Evolutionary conservation across 2,797 vertebrate genomes (phyloP).

Genomic region (Macropodus opercularis): DNA sequence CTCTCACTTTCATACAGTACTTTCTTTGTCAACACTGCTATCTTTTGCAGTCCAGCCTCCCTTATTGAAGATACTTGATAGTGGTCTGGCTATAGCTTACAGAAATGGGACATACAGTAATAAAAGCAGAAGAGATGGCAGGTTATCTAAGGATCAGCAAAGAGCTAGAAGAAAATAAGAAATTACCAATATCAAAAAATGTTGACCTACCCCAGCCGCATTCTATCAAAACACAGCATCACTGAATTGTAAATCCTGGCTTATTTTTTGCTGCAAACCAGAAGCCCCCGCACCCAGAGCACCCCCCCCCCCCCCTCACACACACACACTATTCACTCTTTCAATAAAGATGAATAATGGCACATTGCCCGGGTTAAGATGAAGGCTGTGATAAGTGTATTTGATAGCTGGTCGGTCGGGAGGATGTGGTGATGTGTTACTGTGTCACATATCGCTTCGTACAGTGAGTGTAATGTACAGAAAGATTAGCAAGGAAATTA

Average conservation of each 20-base stretch:
- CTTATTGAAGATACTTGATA: slow-evolving; percentile 60
- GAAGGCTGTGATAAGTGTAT: slow-evolving; percentile 23
- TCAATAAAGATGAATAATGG: slow-evolving; percentile 42
- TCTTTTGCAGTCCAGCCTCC: slow-evolving; percentile 49
- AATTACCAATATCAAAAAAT: slow-evolving; percentile 56
- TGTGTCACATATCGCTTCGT: slow-evolving; percentile 10
- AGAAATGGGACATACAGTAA: slow-evolving; percentile 55
- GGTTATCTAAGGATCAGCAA: slow-evolving; percentile 62
- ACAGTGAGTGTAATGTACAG: slow-evolving; percentile 4
- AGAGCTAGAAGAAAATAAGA: slow-evolving; percentile 51
- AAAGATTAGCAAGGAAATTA: slow-evolving; percentile 22
- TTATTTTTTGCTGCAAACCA: slow-evolving; percentile 39
- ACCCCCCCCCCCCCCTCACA: too few relatives aligned
- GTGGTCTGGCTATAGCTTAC: slow-evolving; percentile 58
- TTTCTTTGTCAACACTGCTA: slow-evolving; percentile 50
- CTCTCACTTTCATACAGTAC: slow-evolving; percentile 19
- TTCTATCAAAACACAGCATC: slow-evolving; percentile 42
- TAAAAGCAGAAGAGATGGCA: slow-evolving; percentile 45
- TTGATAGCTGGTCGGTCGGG: slow-evolving; percentile 25
- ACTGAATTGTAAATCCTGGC: slow-evolving; percentile 54
- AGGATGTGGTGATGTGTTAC: slow-evolving; percentile 20
- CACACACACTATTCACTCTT: slow-evolving; percentile 28
- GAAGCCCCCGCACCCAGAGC: too few relatives aligned
- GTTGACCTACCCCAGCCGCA: slow-evolving; percentile 23
- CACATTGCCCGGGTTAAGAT: slow-evolving; percentile 33